These are phyloP conservation scores for Coronaproctus castanopsis DNA, from an alignment of 2,888 invertebrate genomes.

Conservation along the genomic window DNA sequence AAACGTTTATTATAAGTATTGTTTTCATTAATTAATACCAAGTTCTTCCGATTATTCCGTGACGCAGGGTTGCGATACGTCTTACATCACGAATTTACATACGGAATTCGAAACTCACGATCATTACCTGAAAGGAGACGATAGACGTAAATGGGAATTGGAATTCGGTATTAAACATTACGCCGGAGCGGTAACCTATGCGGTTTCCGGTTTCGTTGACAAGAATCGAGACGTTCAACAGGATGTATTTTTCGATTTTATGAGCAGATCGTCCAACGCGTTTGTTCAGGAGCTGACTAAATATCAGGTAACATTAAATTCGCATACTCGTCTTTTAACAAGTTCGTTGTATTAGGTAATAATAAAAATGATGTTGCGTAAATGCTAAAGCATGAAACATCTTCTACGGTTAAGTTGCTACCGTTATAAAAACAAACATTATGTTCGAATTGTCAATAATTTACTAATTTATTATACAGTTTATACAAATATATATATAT, in stretches of 20 bases:
- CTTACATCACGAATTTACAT: constrained; percentile 71
- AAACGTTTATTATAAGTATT: no score
- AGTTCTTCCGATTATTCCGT: no score
- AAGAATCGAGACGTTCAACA: constrained; percentile 85
- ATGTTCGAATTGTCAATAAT: no score
- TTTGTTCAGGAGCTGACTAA: constrained; percentile 58
- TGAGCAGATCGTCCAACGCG: constrained; percentile 60
- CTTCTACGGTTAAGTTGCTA: no score
- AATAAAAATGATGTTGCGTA: not conserved
- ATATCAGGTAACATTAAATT: constrained; percentile 42
- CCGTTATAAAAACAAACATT: no score
- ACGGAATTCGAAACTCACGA: constrained; percentile 65
- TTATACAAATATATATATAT: not conserved
- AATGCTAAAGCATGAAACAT: no score
- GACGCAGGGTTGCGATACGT: constrained; percentile 64
- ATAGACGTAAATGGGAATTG: constrained; percentile 70
- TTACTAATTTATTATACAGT: no score
- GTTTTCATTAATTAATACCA: no score
- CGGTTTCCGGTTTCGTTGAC: constrained; percentile 64
- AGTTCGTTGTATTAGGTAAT: not conserved
- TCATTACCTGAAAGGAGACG: constrained; percentile 63
- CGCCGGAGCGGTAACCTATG: constrained; percentile 70
- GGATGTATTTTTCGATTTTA: constrained; percentile 75
- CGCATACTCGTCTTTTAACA: not conserved
- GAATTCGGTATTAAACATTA: constrained; percentile 80